Conservation (phyloP, 2,797 vertebrate genomes). For the Mormyrus proboscirostris region DNA sequence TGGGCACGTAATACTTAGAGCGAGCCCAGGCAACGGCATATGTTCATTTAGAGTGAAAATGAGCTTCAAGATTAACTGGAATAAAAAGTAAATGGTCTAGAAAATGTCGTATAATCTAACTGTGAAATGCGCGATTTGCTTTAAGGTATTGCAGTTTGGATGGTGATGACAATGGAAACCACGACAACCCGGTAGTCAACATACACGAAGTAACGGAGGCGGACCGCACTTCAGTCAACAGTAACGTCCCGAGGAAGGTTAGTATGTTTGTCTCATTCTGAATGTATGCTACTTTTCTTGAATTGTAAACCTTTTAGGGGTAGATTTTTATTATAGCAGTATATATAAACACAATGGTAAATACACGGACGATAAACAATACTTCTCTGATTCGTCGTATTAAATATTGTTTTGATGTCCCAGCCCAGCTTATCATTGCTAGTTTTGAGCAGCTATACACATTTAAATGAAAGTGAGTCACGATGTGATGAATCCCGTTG, state of each 20-base stretch:
- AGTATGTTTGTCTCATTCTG: background rate
- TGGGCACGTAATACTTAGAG: background rate
- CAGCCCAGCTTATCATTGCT: background rate
- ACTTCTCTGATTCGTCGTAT: background rate
- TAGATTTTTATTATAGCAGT: background rate
- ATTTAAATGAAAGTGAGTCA: background rate
- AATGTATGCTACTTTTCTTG: background rate
- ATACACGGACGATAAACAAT: background rate
- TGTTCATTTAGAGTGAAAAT: background rate
- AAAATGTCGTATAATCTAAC: background rate
- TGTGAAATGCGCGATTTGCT: background rate
- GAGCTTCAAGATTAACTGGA: background rate
- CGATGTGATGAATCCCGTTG: background rate
- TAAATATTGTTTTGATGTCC: background rate
- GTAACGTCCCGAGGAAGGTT: conserved; percentile 21
- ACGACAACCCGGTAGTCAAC: conserved; percentile 5
- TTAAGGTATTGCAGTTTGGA: conserved; percentile 20
- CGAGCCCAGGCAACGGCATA: background rate
- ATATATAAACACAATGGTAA: background rate
- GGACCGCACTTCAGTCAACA: background rate
- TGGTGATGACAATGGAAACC: conserved; percentile 22
- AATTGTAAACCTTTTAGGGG: background rate
- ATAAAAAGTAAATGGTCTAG: background rate
- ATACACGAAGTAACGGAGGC: conserved; percentile 16
- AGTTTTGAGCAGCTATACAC: background rate